Conservation (phyloP, 92 coral and sea anemone species). For the Bergia puertoricense region DNA sequence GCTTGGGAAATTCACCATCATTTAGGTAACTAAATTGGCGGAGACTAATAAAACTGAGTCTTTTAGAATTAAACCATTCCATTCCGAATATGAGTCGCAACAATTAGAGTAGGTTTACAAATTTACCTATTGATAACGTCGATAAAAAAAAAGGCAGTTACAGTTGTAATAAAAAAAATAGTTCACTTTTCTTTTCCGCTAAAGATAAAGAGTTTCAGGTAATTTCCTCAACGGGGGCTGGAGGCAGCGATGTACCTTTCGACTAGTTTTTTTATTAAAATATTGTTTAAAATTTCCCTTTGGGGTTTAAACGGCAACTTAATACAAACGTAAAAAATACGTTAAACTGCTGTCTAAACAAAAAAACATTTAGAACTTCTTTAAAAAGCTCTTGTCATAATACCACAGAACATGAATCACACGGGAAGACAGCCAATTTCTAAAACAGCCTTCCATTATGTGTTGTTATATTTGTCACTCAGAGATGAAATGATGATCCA, state of each 20-base stretch:
- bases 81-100: constrained; percentile 24
- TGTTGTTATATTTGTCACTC: constrained; percentile 38
- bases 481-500: constrained; percentile 2
- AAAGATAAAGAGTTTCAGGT: constrained; percentile 1
- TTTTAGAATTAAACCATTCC: neutral
- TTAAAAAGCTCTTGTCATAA: constrained; percentile 32
- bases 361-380: constrained; percentile 15
- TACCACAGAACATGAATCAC: constrained; percentile 9
- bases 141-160: constrained; percentile 26
- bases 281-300: neutral
- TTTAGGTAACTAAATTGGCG: constrained; percentile 3
- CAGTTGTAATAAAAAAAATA: constrained; percentile 34
- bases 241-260: constrained; percentile 2
- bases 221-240: constrained; percentile 25
- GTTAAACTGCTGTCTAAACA: constrained; percentile 40
- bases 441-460: constrained; percentile 25
- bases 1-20: constrained; percentile 11
- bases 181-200: constrained; percentile 3
- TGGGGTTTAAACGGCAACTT: constrained; percentile 1
- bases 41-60: constrained; percentile 4
- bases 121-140: constrained; percentile 16
- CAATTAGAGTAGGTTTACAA: constrained; percentile 26
- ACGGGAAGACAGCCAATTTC: constrained; percentile 11
- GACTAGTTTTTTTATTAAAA: neutral
- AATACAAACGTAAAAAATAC: constrained; percentile 1